Base-by-base conservation (phyloP, 2,888 invertebrate genomes). In the Scaptomyza reducta region DNA sequence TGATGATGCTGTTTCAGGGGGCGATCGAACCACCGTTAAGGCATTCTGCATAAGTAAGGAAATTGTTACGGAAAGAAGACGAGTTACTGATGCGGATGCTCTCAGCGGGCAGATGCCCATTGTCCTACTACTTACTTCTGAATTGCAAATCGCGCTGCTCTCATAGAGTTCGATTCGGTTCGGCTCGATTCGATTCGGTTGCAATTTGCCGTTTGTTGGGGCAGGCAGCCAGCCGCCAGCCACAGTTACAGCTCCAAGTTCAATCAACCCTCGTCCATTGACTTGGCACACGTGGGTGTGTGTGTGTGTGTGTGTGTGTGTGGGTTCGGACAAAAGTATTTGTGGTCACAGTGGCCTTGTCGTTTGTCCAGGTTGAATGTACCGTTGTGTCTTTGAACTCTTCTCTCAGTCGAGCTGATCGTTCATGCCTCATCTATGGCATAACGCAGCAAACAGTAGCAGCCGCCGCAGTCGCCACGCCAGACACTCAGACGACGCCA, bases 161-260 rank as follows among this genome's bases (percentile, higher is more conserved):
- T 73, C 75, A 82, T 85, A 82, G 40, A 40, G 82, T 85, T 74
- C 58, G 25, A 22, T 59, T 29, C 59, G 45, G 60, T 60, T 74
- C 58, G 25, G 16, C 54, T 29, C 59, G 45, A 56, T 60, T 44
- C 69, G 40, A 29, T 60, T 71, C 59, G 64, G 79, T 78, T 82
- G 81, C 86, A 82, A 80, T 86, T 83, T 82, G 86, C 76, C 83
- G 83, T 83, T 82, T 83, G 82, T 83, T 83, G 82, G 82, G 82
- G 82, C 82, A 83, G 82, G 86, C 82, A 75, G 73, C 35, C 7
- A 25, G 5, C n/a, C 47, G 56, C 18, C 35, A 38, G 31, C 31
- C 31, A 10, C 31, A 31, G 10, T 31, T 10, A 9, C 11, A 46
- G 25, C 10, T 60, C 29, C 64, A 69, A 73, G 82, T 82, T 83